Base-by-base conservation (phyloP, 2,113 vertebrate species). In the Ptilonorhynchus violaceus region DNA sequence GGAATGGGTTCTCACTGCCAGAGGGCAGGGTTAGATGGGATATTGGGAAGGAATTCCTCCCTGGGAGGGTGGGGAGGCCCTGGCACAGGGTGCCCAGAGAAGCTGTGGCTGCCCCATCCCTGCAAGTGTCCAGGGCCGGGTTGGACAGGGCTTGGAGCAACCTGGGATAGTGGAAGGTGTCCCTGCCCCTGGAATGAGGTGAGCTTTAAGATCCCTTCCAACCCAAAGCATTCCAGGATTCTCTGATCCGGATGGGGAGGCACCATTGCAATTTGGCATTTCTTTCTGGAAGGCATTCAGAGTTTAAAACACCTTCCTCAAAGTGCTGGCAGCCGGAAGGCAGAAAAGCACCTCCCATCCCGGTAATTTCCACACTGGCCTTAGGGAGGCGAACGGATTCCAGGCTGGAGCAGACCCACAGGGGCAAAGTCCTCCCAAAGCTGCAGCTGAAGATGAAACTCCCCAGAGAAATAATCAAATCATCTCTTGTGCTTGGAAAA, bases 111-210 rank as follows among this genome's bases (percentile, higher is more conserved):
- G 85, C 15, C 20, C 28, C 74, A 79, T 47, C 56, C 49, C 66
- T 79, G 74, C n/a, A 0, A 63, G 30, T 41, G 58, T 0, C 66
- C 85, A 21, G 35, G 49, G 47, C 66, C 75, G 79, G 41, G 66
- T 0, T 68, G 62, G 62, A 37, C 0, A 0, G 44, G n/a, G 31
- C 4, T 27, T 3, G 64, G 66, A 56, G 14, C 49, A 79, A 0
- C 11, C 41, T 49, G 58, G 41, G 6, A 7, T 0, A 6, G 2
- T 31, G 44, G 30, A 0, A 88, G 10, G 19, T 62, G n/a, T 39
- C 39, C 28, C 47, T 62, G 63, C 44, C 22, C 42, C 52, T 39
- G n/a, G 23, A 28, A 11, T 46, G 49, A 30, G 62, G 33, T 27
- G 44, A 0, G 10, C 10, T 75, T 21, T n/a, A 3, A 59, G 10